Base-by-base conservation (phyloP, 2,113 vertebrate genomes). In the Actenoides hombroni region DNA sequence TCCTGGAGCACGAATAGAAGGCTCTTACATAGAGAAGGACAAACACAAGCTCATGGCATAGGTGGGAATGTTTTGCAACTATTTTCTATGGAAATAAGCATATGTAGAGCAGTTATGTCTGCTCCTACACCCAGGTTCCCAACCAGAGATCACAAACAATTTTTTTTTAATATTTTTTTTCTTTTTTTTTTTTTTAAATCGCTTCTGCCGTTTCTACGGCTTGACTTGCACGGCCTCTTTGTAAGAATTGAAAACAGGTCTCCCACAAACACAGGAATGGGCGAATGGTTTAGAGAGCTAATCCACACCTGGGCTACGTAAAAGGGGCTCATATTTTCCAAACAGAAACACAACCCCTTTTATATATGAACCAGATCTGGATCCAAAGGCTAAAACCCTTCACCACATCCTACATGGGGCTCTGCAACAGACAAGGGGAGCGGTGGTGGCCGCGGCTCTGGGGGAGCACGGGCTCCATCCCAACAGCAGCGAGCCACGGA, bases 241-340 rank as follows among this genome's bases (percentile, higher is more conserved):
- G 95, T 96, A 97, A 96, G 97, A 97, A 96, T 90, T 97, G 97
- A 97, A 97, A 97, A 96, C 80, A 88, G 94, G 93, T 95, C 96
- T 91, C 94, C 93, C 86, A 94, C 95, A 95, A 97, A 97, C 85
- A 70, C 54, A 89, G 10, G 68, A 96, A 97, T 56, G 94, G 97
- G 96, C 51, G 49, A 97, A 98, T 86, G 96, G 97, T 97, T 98
- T 96, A 92, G 96, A 90, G 90, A 96, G 97, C 96, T 97, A 97
- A 98, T 95, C 97, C 96, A 95, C 97, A 98, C 97, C 97, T 98
- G 97, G 97, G 96, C 96, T 96, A 96, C 8, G 96, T 95, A 96
- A 97, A 97, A 76, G 29, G 60, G 68, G 61, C 97, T 97, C 97
- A 96, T 91, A 97, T 97, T 98, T 98, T 97, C 97, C 97, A 98